A percentile compares a stretch with the other conserved stretches of the same genome.
Conservation (phyloP, 2,888 invertebrate species). For the Lordiphosa andalusiaca region DNA sequence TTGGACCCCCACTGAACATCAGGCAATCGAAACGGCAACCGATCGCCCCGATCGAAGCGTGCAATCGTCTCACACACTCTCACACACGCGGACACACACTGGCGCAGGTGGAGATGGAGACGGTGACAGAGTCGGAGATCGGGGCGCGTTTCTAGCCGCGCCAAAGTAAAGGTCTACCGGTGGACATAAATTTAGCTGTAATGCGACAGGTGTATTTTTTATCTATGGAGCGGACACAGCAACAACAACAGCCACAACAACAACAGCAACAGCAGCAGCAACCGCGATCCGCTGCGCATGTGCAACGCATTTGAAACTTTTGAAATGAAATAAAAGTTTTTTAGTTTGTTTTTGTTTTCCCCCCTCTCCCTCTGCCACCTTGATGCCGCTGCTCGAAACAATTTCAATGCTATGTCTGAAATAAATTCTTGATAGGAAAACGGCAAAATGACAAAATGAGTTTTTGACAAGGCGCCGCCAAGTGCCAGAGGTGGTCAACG, state of each 20-base stretch:
- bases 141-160: conserved; percentile 71
- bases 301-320: conserved; percentile 67
- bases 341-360: conserved; percentile 15
- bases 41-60: conserved; percentile 73
- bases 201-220: conserved; percentile 79
- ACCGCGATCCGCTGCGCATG: conserved; percentile 53
- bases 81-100: conserved; percentile 21
- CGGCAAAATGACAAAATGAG: conserved; percentile 35
- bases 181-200: conserved; percentile 79
- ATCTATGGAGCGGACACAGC: conserved; percentile 73
- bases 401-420: conserved; percentile 64
- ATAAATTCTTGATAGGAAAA: conserved; percentile 64
- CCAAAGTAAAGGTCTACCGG: conserved; percentile 79
- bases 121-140: conserved; percentile 18
- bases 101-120: conserved; percentile 16
- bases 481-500: conserved; percentile 20
- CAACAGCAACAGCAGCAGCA: conserved; percentile 11
- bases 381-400: conserved; percentile 36
- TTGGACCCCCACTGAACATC: conserved; percentile 74
- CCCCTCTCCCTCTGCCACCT: conserved; percentile 14
- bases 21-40: conserved; percentile 41
- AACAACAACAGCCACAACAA: conserved; percentile 23
- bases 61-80: conserved; percentile 60
- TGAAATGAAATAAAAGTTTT: conserved; percentile 57
- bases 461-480: conserved; percentile 57